phyloP scores from a whole-genome alignment of 2,888 invertebrate species.

The Pandemis cinnamomeana region DNA sequence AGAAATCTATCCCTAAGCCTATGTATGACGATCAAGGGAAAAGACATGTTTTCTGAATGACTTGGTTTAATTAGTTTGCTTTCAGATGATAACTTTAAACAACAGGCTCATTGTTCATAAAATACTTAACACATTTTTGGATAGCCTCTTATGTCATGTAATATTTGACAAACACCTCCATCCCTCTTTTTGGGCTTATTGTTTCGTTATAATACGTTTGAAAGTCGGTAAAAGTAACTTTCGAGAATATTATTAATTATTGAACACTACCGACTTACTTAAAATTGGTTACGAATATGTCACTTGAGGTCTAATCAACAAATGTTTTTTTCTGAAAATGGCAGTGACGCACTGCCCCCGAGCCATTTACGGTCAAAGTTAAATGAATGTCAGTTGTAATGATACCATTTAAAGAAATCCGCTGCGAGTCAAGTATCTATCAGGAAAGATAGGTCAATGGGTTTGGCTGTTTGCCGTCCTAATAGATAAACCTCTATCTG shows the following conservation, averaged over 20 bases:
- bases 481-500: slow-evolving; percentile 23
- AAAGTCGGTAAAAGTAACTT: no score
- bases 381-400: neutral
- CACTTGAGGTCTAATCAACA: neutral
- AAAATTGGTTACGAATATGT: neutral
- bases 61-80: neutral
- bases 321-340: neutral
- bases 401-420: slow-evolving; percentile 13
- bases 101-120: neutral
- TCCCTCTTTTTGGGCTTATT: no score
- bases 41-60: neutral
- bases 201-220: no score
- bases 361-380: neutral
- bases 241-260: neutral
- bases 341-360: neutral
- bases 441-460: slow-evolving; percentile 30
- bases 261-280: neutral
- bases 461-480: slow-evolving; percentile 15
- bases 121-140: neutral
- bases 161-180: neutral
- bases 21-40: no score
- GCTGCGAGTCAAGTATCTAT: slow-evolving; percentile 19
- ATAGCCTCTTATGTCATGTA: neutral
- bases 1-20: no score
- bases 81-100: no score